phyloP scores from a whole-genome alignment of 2,113 vertebrate genomes.

The Canis aureus region DNA sequence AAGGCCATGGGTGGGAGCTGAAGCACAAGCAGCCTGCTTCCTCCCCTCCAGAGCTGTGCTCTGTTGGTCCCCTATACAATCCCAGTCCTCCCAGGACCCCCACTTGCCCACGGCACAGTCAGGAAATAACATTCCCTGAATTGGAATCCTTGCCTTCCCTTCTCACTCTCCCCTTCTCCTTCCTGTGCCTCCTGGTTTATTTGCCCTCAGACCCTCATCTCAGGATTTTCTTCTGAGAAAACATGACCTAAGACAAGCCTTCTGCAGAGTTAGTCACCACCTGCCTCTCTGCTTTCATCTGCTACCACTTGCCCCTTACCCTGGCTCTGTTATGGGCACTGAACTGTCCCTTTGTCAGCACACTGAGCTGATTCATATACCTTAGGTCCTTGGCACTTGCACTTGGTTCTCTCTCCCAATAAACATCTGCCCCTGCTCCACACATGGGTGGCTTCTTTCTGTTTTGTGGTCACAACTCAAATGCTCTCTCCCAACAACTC shows the following conservation, averaged over 20 bases:
- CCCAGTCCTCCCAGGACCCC: background rate
- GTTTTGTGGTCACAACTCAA: background rate
- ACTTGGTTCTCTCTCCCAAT: background rate
- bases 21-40: background rate
- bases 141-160: background rate
- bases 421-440: background rate
- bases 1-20: background rate
- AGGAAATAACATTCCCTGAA: background rate
- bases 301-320: background rate
- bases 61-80: too few relatives aligned
- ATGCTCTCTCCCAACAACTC: background rate
- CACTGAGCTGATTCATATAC: background rate
- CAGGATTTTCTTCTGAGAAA: background rate
- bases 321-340: rapidly evolving
- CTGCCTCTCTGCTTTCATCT: background rate
- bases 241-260: background rate
- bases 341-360: background rate
- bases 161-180: background rate
- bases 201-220: background rate
- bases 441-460: background rate
- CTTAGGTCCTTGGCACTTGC: background rate
- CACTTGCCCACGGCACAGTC: rapidly evolving
- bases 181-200: background rate
- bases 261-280: background rate
- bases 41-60: background rate